phyloP scores from a whole-genome alignment of 2,113 vertebrate species.

The Sturnira hondurensis region DNA sequence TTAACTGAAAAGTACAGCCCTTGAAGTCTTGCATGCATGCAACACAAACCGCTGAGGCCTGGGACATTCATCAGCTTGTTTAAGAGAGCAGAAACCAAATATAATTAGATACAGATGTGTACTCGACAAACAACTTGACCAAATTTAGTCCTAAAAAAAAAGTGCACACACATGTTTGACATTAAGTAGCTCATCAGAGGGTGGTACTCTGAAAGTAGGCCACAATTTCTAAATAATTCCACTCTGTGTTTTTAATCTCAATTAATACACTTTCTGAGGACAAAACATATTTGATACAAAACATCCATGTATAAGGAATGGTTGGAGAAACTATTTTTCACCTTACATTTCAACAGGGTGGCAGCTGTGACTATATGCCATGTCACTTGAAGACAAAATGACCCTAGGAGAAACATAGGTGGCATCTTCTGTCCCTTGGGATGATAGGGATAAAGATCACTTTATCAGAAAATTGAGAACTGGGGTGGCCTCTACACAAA shows the following conservation, averaged over 20 bases:
- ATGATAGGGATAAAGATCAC: not conserved
- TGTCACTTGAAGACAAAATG: not conserved
- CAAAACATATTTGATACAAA: constrained; percentile 16
- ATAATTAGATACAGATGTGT: not conserved
- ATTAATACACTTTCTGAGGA: not conserved
- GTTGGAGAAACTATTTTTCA: not conserved
- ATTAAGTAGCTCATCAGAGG: not conserved
- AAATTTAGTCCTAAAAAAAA: not conserved
- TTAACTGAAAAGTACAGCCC: not conserved
- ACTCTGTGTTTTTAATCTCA: not conserved
- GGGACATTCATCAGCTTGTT: not conserved
- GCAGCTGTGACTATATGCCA: not conserved
- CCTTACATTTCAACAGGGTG: not conserved
- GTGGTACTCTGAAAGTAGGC: not conserved
- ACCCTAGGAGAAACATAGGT: not conserved
- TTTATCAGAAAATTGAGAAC: not conserved
- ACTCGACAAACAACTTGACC: not conserved
- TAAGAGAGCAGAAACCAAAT: not conserved
- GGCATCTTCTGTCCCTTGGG: not conserved
- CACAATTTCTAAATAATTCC: not conserved
- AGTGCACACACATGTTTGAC: not conserved
- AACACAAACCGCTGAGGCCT: not conserved
- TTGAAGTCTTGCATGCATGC: not conserved
- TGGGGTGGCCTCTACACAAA: not conserved
- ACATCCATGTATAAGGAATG: not conserved